Conservation (phyloP, 1,140 invertebrate species). For the Ceratosolen solmsi region DNA sequence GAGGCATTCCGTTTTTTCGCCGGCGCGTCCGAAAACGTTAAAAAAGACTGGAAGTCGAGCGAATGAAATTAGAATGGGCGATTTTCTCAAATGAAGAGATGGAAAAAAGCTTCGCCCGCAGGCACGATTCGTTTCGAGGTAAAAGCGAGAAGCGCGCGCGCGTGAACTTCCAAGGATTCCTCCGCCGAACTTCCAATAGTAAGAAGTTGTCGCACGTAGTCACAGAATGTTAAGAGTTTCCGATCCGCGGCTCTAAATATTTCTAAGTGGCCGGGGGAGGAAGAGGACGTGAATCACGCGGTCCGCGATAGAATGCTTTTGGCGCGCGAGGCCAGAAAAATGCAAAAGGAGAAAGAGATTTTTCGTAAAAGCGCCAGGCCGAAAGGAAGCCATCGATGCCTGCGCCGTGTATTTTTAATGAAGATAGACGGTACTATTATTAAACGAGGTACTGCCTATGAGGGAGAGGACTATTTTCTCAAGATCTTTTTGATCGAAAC, state of each 20-base stretch:
- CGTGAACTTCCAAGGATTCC: conserved; percentile 24
- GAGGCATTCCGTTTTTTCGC: background rate
- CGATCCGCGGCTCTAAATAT: conserved; percentile 45
- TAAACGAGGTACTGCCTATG: conserved; percentile 46
- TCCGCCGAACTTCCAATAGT: background rate
- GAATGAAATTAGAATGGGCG: background rate
- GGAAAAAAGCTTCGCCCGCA: background rate
- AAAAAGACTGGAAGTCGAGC: background rate
- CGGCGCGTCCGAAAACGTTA: background rate
- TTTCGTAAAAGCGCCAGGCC: conserved; percentile 40
- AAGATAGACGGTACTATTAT: conserved; percentile 52
- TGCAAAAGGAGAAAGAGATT: conserved; percentile 46
- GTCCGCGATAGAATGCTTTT: background rate
- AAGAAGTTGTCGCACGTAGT: conserved; percentile 9
- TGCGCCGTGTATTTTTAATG: conserved; percentile 49
- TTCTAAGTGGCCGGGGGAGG: background rate
- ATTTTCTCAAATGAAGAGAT: background rate
- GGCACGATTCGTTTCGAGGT: background rate
- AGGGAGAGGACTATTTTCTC: conserved; percentile 33
- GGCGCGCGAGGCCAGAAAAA: conserved; percentile 27
- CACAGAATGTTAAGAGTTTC: conserved; percentile 48
- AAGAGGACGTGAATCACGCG: conserved; percentile 38
- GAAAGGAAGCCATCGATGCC: background rate
- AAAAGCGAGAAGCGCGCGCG: background rate
- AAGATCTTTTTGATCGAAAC: conserved; percentile 45